Percentiles rank a stretch among this genome's conserved stretches.
These are phyloP conservation scores for Erebia aethiops DNA, from an alignment of 2,888 invertebrate species.

Conservation along the genomic window DNA sequence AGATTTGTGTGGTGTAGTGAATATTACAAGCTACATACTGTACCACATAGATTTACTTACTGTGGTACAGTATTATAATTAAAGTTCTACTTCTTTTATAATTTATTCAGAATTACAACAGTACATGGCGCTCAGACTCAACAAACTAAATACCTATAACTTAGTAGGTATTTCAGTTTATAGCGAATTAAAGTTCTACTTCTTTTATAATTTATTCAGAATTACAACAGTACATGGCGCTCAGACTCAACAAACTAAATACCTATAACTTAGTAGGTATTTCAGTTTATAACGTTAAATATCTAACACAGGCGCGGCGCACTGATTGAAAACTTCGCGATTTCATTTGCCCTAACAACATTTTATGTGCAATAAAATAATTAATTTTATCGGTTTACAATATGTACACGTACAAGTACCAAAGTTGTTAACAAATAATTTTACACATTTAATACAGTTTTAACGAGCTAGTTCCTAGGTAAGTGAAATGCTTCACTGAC, in stretches of 20 bases:
- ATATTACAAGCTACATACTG: too few relatives aligned
- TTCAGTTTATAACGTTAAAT: not conserved
- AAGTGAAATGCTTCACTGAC: not conserved
- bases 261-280: too few relatives aligned
- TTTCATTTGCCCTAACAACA: slow-evolving; percentile 22
- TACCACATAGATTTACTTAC: too few relatives aligned
- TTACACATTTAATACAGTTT: slow-evolving; percentile 6
- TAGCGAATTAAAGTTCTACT: too few relatives aligned
- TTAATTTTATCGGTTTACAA: slow-evolving; percentile 23
- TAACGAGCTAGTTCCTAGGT: not conserved
- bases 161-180: not conserved
- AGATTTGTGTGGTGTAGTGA: too few relatives aligned
- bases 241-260: not conserved
- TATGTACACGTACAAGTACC: not conserved
- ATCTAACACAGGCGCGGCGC: not conserved
- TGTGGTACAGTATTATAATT: too few relatives aligned
- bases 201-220: not conserved
- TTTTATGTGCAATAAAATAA: slow-evolving; percentile 36
- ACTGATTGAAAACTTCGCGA: slow-evolving; percentile 14
- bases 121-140: not conserved
- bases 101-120: not conserved
- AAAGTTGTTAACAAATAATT: slow-evolving; percentile 9
- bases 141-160: not conserved
- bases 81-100: too few relatives aligned
- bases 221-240: not conserved